A percentile compares a stretch with the other conserved stretches of the same genome.
phyloP scores from a whole-genome alignment of 2,113 vertebrate species.

The Pica pica region DNA sequence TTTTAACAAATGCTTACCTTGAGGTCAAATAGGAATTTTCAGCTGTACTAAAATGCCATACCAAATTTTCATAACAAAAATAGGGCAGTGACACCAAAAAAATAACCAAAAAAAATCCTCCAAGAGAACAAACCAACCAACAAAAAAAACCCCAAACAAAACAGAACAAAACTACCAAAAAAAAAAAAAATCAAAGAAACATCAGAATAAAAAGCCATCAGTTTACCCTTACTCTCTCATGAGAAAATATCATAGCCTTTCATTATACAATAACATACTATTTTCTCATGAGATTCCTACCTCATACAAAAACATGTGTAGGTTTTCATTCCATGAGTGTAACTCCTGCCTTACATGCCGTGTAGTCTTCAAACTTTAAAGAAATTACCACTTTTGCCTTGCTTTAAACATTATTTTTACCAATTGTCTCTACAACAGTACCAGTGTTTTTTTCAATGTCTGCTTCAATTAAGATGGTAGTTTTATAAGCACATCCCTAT shows the following conservation, averaged over 20 bases:
- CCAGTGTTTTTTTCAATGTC: background rate
- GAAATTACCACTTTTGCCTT: background rate
- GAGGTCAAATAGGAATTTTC: background rate
- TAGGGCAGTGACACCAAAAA: background rate
- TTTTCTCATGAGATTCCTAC: background rate
- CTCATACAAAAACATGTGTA: fast-evolving
- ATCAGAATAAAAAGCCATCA: background rate
- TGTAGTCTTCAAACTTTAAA: background rate
- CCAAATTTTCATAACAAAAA: background rate
- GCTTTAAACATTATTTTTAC: background rate
- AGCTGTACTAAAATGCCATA: background rate
- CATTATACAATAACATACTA: background rate
- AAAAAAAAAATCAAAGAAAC: background rate
- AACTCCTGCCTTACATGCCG: background rate
- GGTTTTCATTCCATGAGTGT: background rate
- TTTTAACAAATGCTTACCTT: background rate
- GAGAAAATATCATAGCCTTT: background rate
- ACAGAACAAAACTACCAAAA: background rate
- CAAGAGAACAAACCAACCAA: background rate
- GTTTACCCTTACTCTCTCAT: background rate
- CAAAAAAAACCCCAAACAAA: background rate
- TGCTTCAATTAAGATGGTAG: background rate
- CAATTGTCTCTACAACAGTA: background rate
- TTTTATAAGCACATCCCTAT: background rate
- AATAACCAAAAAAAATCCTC: background rate